These are phyloP conservation scores for Leptobrachium ailaonicum DNA, from an alignment of 2,113 vertebrate species.

Conservation along the genomic window DNA sequence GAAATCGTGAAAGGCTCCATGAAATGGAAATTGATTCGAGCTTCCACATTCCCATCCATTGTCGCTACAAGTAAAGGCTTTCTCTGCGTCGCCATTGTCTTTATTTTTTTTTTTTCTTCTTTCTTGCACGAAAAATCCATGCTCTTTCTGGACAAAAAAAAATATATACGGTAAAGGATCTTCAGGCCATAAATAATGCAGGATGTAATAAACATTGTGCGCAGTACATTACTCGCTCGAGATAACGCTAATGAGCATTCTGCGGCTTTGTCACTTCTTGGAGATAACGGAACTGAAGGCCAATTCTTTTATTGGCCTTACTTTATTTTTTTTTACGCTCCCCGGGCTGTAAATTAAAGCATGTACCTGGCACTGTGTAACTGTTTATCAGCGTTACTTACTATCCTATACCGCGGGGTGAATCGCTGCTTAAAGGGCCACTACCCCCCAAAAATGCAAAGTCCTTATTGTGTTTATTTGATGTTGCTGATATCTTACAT, in stretches of 20 bases:
- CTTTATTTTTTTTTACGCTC: constrained; percentile 1
- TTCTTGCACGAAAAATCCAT: not conserved
- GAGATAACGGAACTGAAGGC: constrained; percentile 29
- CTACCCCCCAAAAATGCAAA: too few species aligned
- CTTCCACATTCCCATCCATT: too few species aligned
- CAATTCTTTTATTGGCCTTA: constrained; percentile 2
- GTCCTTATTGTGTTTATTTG: too few species aligned
- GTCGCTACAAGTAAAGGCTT: too few species aligned
- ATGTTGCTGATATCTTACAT: too few species aligned
- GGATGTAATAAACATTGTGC: constrained; percentile 1
- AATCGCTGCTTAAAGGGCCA: too few species aligned
- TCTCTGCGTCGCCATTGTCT: not conserved
- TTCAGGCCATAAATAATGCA: constrained; percentile 1
- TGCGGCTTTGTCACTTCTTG: constrained; percentile 15
- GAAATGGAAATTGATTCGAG: too few species aligned
- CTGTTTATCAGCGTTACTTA: too few species aligned
- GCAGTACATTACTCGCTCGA: constrained; percentile 6
- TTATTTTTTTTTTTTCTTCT: not conserved
- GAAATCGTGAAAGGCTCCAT: too few species aligned
- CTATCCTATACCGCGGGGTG: too few species aligned
- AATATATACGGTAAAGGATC: not conserved
- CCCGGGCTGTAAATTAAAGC: constrained; percentile 10
- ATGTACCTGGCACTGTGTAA: not conserved
- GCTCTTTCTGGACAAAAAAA: not conserved
- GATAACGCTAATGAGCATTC: constrained; percentile 37